Evolutionary conservation across 1,140 invertebrate genomes (phyloP), one percentile per base, ranked within the genome.

Genomic region (Proales similis): DNA sequence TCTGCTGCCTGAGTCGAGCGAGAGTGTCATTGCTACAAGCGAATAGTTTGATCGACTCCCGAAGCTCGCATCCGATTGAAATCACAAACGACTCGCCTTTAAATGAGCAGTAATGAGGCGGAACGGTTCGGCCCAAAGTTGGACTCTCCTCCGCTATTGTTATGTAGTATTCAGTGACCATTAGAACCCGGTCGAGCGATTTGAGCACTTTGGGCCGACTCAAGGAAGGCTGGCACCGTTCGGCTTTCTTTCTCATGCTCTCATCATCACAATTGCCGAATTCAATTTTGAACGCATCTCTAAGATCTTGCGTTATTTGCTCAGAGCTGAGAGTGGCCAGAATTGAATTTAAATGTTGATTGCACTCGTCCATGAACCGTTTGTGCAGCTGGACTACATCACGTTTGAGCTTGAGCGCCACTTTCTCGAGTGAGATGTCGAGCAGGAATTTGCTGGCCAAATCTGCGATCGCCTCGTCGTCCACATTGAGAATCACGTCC

Each of bases 71-170:
- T 32, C 67, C 71, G 17, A 80, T 66, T 27, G 69, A 70, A 19
- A 80, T 64, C 36, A 71, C 71, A 20, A 79, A 66, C 26, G 77
- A 77, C 64, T 73, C 69, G 11, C 79, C 79, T 43, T 77, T 70
- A 68, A 79, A 81, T 6, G 78, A 77, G 20, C 78, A 74, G 3
- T 76, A 79, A 66, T 81, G 79, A 24, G 79, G 78, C 2, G 75
- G 68, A 48, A 80, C 76, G 14, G 74, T 75, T 20, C 79, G 69
- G 3, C 73, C 70, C 4, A 69, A 69, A 12, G 68, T 66, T 62
- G 78, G 73, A 26, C 67, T 67, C 65, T 79, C 79, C 66, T 81
- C 79, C 17, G 80, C 77, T 29, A 69, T 71, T 26, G 75, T 69
- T 24, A 80, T 71, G 66, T 80, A 81, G 22, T 71, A 66, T 64